Percentiles rank a stretch among this genome's conserved stretches.
These are phyloP conservation scores for Pegoplata infirma DNA, from an alignment of 2,888 invertebrate genomes.

Conservation along the genomic window DNA sequence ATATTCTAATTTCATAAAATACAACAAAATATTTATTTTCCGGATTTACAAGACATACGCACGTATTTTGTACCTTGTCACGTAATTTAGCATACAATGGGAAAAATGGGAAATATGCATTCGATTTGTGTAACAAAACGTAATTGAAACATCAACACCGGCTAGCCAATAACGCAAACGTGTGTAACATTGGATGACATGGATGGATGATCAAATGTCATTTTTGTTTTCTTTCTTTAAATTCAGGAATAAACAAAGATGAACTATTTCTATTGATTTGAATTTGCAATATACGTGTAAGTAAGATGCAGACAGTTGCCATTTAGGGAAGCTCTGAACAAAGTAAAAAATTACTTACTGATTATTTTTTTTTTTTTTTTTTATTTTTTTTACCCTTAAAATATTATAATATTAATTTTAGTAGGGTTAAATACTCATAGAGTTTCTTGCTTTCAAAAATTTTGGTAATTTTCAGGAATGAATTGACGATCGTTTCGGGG, in stretches of 20 bases:
- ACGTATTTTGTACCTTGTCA: conserved; percentile 46
- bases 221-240: conserved; percentile 9
- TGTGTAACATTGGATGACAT: conserved; percentile 48
- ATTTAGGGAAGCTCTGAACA: no score
- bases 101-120: conserved; percentile 24
- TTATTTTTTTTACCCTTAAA: no score
- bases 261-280: conserved; percentile 17
- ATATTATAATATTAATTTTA: no score
- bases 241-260: conserved; percentile 27
- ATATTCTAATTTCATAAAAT: neutral
- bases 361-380: no score
- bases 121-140: conserved; percentile 48
- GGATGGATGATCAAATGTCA: neutral
- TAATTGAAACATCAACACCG: conserved; percentile 57
- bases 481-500: no score
- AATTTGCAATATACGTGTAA: conserved; percentile 10
- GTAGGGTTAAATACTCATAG: no score
- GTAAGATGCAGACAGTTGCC: no score
- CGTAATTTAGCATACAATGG: conserved; percentile 45
- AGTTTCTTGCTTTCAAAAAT: no score
- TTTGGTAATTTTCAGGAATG: no score
- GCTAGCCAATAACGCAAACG: conserved; percentile 46
- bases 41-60: neutral
- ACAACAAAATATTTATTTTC: neutral
- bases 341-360: no score